Base-by-base conservation (phyloP, 2,113 vertebrate species). In the Paedocypris sp. region DNA sequence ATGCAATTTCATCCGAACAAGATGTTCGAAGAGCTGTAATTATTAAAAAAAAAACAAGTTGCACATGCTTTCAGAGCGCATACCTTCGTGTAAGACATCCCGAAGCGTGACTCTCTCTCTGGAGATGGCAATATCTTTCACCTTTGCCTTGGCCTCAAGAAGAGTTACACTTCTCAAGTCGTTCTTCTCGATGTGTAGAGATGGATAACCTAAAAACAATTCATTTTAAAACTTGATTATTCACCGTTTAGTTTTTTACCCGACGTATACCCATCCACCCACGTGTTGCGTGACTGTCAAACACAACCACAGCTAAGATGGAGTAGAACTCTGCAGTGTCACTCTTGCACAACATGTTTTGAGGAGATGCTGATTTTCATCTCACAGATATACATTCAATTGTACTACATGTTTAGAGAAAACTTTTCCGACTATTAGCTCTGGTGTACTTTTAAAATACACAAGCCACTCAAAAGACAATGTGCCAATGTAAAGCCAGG, bases 151-250 rank as follows among this genome's bases (percentile, higher is more conserved):
- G 64, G 94, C 95, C 74, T 99, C 94, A 77, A 91, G 77, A 2
- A 99, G 80, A 10, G 91, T 94, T 59, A 97, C 93, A 56, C 94
- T 98, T 86, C 86, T 86, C 60, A 99, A 84, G 83, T 99, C 95
- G 45, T 99, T 99, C 87, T 98, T 98, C 88, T 99, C 94, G 67
- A 99, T 99, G 64, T 93, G 85, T 43, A 99, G 84, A 0, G 94
- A 94, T 48, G 94, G 94, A 66, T 92, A 97, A 85, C 88, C 95
- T 98, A 86, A 73, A 79, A 81, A 4, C 1, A 23, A 26, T 11
- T 12, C 2, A 26, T 19, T 54, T 23, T 19, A 23, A 8, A 59
- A 42, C n/a, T 20, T n/a, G n/a, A n/a, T n/a, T n/a, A n/a, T n/a
- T n/a, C n/a, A n/a, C n/a, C n/a, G n/a, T n/a, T n/a, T n/a, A n/a